Evolutionary conservation across 2,797 vertebrate species (phyloP), one percentile per base, ranked within the genome.

Genomic region (Crotalus adamanteus): DNA sequence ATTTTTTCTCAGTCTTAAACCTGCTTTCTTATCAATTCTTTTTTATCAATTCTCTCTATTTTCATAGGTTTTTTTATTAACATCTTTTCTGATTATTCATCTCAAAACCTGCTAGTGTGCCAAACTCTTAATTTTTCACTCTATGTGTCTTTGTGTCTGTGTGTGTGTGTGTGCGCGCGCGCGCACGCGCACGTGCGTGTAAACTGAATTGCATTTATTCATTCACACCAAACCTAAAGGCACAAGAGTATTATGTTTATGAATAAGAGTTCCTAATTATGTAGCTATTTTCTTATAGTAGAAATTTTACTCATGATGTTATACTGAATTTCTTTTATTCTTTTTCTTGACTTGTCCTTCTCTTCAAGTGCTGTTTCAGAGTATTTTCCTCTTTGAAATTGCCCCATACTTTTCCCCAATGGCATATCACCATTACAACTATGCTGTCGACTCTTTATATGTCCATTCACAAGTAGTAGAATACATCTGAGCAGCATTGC

Each of bases 381-480:
- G 5, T 56, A 88, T 63, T 85, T 91, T 55, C 57, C 56, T 3
- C 55, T 63, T 63, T 85, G 26, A 91, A 93, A 93, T 83, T 18
- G 31, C 56, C 31, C 47, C 86, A 61, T 6, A 88, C 55, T 91
- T 91, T 69, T 2, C 61, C 88, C 65, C 22, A 88, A 31, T 9
- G 20, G 55, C 55, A 63, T n/a, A 73, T 18, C 55, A 25, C 51
- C 31, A 37, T 91, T 42, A 87, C 86, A 86, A 65, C 37, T 37
- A 92, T 31, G 57, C 20, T 88, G 42, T 61, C 26, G 37, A 73
- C 89, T 51, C 69, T 87, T 59, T 90, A 87, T 37, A 56, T 47
- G 25, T 60, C 63, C 92, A 87, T 60, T 91, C 56, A 26, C 86
- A 91, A 91, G 69, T 91, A 91, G 56, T 47, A 53, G 90, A 83